Percentiles rank a stretch among this genome's conserved stretches.
phyloP scores from a whole-genome alignment of 2,797 vertebrate species.

The Taeniopygia guttata region DNA sequence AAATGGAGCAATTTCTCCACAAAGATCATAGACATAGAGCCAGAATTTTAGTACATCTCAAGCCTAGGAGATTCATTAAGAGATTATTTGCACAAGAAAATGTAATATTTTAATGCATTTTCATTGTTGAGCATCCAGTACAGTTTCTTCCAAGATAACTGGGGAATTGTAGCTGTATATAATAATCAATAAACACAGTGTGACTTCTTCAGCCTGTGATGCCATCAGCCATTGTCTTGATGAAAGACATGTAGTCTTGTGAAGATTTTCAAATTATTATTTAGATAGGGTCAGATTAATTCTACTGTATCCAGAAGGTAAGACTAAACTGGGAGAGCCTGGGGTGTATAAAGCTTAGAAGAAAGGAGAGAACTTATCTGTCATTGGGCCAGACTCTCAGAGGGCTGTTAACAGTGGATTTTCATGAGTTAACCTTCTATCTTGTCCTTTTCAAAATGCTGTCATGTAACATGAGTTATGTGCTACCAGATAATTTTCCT shows the following conservation, averaged over 20 bases:
- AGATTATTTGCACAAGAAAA: neutral
- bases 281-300: neutral
- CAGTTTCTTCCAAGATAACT: neutral
- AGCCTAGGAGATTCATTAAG: neutral
- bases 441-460: slow-evolving; percentile 14
- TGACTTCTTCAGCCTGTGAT: neutral
- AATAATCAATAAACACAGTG: neutral
- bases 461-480: neutral
- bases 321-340: neutral
- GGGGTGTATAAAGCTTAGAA: neutral
- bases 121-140: neutral
- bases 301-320: neutral
- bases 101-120: neutral
- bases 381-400: neutral
- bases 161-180: neutral
- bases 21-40: neutral
- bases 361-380: neutral
- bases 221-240: neutral
- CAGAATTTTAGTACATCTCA: neutral
- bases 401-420: neutral
- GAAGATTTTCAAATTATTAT: neutral
- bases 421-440: slow-evolving; percentile 24
- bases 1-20: neutral
- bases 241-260: neutral
- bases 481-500: slow-evolving; percentile 10